Evolutionary conservation across 2,888 invertebrate species (phyloP).

Genomic region (Conomelus anceps): DNA sequence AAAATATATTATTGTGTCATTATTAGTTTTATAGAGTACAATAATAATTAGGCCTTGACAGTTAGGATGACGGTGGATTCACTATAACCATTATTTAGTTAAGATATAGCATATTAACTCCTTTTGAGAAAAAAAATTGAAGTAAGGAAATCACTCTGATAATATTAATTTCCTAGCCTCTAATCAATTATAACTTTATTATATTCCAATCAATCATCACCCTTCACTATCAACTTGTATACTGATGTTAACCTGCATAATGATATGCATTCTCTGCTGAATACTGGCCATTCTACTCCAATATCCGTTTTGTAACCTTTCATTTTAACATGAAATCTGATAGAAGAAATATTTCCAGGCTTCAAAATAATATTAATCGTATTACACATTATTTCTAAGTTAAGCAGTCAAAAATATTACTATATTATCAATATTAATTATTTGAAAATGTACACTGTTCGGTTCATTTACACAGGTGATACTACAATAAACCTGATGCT

Average conservation of each 20-base stretch:
- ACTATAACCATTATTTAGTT: background rate
- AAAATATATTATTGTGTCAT: background rate
- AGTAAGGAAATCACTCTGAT: background rate
- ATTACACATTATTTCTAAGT: background rate
- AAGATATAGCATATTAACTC: background rate
- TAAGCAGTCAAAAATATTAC: background rate
- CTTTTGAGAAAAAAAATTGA: background rate
- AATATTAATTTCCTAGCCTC: background rate
- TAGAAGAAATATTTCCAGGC: background rate
- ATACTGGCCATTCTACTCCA: background rate
- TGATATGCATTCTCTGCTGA: background rate
- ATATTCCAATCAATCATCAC: background rate
- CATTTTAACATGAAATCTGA: background rate
- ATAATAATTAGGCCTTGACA: background rate
- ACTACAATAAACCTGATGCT: background rate
- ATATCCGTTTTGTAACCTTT: background rate
- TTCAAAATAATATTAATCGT: background rate
- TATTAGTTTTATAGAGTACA: background rate
- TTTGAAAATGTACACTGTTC: background rate
- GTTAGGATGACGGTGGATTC: background rate
- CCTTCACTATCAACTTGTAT: background rate
- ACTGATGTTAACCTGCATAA: background rate
- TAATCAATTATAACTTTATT: no score
- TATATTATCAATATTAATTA: background rate
- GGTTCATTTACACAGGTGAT: background rate